Percentiles rank a stretch among this genome's conserved stretches.
Conservation (phyloP, 2,113 vertebrate genomes). For the Dermatemys mawii region DNA sequence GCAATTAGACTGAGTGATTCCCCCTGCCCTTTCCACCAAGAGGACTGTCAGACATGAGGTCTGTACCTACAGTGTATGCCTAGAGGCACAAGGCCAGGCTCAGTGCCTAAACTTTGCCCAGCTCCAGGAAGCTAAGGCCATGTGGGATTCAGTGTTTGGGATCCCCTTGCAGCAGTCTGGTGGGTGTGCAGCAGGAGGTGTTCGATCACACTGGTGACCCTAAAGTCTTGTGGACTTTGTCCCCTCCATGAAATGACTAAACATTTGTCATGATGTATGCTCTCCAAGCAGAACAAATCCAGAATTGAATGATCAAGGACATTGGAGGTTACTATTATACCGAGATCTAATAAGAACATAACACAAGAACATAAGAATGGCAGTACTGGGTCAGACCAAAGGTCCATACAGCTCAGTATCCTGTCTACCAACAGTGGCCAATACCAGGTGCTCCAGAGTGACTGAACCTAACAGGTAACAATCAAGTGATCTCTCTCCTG, state of each 20-base stretch:
- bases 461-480: too few species aligned
- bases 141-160: not conserved
- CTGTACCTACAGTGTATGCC: not conserved
- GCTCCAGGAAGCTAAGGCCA: not conserved
- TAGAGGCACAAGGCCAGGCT: not conserved
- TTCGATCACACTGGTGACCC: not conserved
- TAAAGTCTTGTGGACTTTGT: not conserved
- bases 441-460: too few species aligned
- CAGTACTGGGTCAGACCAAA: too few species aligned
- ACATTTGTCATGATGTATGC: not conserved
- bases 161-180: not conserved
- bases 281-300: not conserved
- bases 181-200: not conserved
- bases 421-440: too few species aligned
- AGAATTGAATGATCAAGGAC: not conserved
- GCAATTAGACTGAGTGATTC: not conserved
- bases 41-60: not conserved
- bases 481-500: too few species aligned
- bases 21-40: too few species aligned
- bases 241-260: not conserved
- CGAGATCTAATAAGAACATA: too few species aligned
- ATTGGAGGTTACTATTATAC: not conserved
- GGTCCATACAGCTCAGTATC: too few species aligned
- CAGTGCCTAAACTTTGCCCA: not conserved
- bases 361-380: too few species aligned